These are phyloP conservation scores for Otolemur garnettii DNA, from an alignment of 2,113 vertebrate species.

Conservation along the genomic window DNA sequence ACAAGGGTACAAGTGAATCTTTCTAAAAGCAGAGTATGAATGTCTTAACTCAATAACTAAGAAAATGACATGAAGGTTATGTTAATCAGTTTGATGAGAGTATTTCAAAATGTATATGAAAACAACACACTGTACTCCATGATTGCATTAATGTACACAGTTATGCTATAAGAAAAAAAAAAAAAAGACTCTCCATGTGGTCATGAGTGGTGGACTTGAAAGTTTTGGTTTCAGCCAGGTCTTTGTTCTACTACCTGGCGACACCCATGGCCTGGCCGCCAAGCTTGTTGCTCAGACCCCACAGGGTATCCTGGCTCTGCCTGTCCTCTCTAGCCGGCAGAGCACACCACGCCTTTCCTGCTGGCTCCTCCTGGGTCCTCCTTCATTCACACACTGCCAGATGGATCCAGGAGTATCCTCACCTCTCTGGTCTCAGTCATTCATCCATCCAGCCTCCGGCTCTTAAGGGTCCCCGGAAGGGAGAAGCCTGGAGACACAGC, in stretches of 20 bases:
- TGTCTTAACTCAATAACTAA: too few species aligned
- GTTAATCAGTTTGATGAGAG: too few species aligned
- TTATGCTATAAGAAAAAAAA: too few species aligned
- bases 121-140: too few species aligned
- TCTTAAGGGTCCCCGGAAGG: neutral
- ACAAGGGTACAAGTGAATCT: too few species aligned
- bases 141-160: too few species aligned
- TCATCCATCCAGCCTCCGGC: neutral
- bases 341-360: neutral
- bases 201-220: neutral
- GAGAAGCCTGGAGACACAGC: neutral
- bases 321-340: neutral
- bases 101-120: too few species aligned
- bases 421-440: neutral
- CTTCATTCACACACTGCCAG: neutral
- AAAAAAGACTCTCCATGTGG: neutral
- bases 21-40: too few species aligned
- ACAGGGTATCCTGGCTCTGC: neutral
- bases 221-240: neutral
- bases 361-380: neutral
- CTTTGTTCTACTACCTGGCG: accelerated
- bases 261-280: neutral
- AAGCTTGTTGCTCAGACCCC: neutral
- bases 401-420: neutral
- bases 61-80: too few species aligned